phyloP scores from a whole-genome alignment of 2,113 vertebrate genomes.

The Ptyas mucosa region DNA sequence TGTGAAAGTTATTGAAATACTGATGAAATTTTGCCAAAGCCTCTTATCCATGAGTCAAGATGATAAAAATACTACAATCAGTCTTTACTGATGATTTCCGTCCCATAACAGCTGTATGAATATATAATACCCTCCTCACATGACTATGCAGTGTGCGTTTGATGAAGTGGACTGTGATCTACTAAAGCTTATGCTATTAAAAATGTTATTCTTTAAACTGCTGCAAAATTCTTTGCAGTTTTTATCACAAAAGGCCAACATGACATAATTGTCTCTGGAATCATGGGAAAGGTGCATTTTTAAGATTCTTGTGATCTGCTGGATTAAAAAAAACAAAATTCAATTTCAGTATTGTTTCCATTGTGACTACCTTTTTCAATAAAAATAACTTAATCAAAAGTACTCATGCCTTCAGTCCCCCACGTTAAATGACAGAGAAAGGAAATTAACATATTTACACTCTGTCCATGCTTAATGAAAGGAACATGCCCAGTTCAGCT shows the following conservation, averaged over 20 bases:
- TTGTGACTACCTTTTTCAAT: conserved; percentile 24
- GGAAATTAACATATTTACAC: conserved; percentile 56
- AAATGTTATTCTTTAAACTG: not conserved
- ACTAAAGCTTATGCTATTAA: not conserved
- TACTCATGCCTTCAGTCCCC: conserved; percentile 52
- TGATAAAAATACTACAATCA: not conserved
- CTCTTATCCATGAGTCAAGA: not conserved
- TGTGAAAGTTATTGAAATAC: not conserved
- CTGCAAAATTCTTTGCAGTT: not conserved
- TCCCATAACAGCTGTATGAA: not conserved
- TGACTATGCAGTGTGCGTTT: not conserved
- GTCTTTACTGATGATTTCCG: not conserved
- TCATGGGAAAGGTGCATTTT: conserved; percentile 28
- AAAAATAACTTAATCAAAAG: conserved; percentile 53
- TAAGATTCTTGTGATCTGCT: not conserved
- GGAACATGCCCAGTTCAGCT: conserved; percentile 47
- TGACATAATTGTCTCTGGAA: not conserved
- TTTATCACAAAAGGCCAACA: not conserved
- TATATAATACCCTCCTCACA: not conserved
- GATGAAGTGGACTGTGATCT: not conserved
- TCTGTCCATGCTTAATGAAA: conserved; percentile 61
- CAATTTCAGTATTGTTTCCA: conserved; percentile 36
- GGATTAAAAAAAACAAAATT: conserved; percentile 35
- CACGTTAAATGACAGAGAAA: conserved; percentile 48
- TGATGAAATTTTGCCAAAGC: not conserved